Base-by-base conservation (phyloP, 2,888 invertebrate genomes). In the Campoplex nolae region DNA sequence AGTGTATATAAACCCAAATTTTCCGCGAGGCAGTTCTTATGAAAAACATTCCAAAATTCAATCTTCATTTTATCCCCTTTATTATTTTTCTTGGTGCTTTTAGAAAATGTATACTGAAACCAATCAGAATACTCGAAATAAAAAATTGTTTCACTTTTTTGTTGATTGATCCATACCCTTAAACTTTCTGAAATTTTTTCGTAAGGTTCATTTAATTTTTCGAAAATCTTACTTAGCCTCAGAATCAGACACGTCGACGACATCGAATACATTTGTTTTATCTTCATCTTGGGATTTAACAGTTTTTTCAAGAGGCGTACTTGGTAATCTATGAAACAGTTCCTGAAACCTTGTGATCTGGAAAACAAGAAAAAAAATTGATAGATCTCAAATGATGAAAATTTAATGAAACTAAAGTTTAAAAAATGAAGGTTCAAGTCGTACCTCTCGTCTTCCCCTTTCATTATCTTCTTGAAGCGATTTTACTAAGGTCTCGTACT, bases 231-330 rank as follows among this genome's bases (percentile, higher is more conserved):
- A 93, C 93, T 92, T 93, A 0, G 92, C 87, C 38, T 93, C 93
- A 2, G 93, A 93, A 4, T 87, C 90, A 0, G 93, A 93, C n/a
- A 92, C 81, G 32, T 93, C 93, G 1, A 92, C 89, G 4, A 92
- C 77, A 13, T 90, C 86, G 70, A 90, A 84, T 58, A 77, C n/a
- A 89, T 74, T 56, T 85, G 88, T 73, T 13, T 75, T 80, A 42
- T 79, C 75, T 38, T 91, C 90, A 8, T 92, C 89, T 38, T 89
- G 88, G 65, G 38, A 81, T 16, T 87, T 88, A 2, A 82, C 78
- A 35, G 84, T 84, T 18, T 75, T 87, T 23, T 73, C 80, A 16
- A 68, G 82, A 32, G 83, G 88, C 9, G 85, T 83, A 0, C 84
- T 89, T 0, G 89, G 78, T 56, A 89, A 86, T 75, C 88, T 86